Conservation (phyloP, 2,888 invertebrate species). For the Tetanocera ferruginea region DNA sequence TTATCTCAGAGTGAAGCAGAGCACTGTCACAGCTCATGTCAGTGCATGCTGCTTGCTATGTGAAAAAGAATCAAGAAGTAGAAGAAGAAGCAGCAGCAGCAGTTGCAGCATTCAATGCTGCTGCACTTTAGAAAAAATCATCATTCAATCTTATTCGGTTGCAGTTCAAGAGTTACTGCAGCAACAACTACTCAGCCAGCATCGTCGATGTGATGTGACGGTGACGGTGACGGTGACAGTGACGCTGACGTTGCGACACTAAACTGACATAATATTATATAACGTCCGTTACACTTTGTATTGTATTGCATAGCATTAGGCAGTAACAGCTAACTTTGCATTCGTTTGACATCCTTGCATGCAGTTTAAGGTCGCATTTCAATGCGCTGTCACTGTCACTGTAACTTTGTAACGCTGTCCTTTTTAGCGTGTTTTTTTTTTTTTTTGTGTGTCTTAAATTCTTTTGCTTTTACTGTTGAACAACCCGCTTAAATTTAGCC, state of each 20-base stretch:
- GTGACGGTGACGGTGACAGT: too few relatives aligned
- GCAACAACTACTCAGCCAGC: background rate
- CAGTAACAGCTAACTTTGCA: background rate
- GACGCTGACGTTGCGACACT: conserved; percentile 43
- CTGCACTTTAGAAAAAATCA: too few relatives aligned
- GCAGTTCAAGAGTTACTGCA: conserved; percentile 30
- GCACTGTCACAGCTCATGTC: conserved; percentile 24
- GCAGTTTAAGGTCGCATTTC: background rate
- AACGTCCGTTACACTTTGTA: background rate
- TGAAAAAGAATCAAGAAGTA: background rate
- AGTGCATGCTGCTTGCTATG: background rate
- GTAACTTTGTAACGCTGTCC: background rate
- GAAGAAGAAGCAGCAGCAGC: too few relatives aligned
- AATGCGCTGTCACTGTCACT: too few relatives aligned
- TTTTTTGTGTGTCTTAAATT: background rate
- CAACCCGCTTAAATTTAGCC: background rate
- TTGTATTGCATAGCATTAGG: background rate
- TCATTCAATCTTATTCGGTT: background rate
- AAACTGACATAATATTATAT: conserved; percentile 43
- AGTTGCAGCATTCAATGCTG: too few relatives aligned
- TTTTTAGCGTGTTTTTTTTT: background rate
- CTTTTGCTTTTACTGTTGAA: background rate
- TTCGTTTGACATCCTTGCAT: conserved; percentile 2
- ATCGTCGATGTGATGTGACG: background rate
- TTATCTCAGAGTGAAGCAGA: background rate